Evolutionary conservation across 1,140 invertebrate species (phyloP).

Genomic region (Melipona quadrifasciata): DNA sequence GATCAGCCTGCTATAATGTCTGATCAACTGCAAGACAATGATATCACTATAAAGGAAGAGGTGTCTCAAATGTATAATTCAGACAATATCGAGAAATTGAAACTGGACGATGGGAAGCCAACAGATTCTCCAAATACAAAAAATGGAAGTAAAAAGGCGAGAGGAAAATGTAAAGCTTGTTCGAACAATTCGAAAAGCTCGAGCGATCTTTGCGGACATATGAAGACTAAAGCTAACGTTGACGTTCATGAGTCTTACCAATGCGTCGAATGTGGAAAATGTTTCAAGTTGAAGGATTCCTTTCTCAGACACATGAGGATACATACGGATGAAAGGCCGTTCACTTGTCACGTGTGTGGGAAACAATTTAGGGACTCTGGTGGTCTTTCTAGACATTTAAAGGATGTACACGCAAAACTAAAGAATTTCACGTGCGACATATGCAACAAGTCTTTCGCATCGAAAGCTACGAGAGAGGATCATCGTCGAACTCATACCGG

Average conservation of each 20-base stretch:
- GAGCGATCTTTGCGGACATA: background rate
- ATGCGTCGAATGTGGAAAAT: conserved; percentile 81
- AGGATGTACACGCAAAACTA: conserved; percentile 69
- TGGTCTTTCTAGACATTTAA: conserved; percentile 75
- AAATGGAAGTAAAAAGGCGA: background rate
- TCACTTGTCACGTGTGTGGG: conserved; percentile 86
- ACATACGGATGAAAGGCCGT: conserved; percentile 88
- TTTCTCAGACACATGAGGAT: conserved; percentile 81
- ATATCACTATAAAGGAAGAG: conserved; percentile 42
- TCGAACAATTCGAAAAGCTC: background rate
- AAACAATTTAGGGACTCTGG: conserved; percentile 82
- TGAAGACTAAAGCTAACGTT: conserved; percentile 12
- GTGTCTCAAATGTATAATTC: background rate
- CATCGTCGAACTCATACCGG: conserved; percentile 86
- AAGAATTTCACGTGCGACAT: conserved; percentile 80
- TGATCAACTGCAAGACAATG: conserved; percentile 44
- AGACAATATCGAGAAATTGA: conserved; percentile 36
- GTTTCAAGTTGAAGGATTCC: conserved; percentile 79
- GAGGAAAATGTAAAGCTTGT: conserved; percentile 14
- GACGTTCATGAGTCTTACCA: conserved; percentile 70
- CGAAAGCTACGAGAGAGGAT: conserved; percentile 84
- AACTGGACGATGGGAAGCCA: background rate
- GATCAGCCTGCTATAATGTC: conserved; percentile 37
- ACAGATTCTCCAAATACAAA: background rate
- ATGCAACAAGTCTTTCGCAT: conserved; percentile 77